A percentile compares a stretch with the other conserved stretches of the same genome.
These are phyloP conservation scores for Leptodactylus fallax DNA, from an alignment of 2,797 vertebrate genomes.

Conservation along the genomic window DNA sequence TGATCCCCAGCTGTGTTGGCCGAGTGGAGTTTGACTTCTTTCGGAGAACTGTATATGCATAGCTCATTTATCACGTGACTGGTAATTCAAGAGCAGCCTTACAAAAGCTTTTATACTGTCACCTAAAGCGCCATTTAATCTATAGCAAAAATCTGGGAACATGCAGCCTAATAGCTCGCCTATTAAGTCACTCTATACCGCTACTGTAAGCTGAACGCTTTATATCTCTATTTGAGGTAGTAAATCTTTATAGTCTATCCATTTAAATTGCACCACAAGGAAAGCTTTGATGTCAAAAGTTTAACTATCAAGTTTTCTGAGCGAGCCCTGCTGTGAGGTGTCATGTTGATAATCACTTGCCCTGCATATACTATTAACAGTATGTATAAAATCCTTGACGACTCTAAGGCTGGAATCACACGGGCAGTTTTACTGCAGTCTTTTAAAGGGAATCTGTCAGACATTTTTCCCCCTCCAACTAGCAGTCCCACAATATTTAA, in stretches of 20 bases:
- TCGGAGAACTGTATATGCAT: constrained; percentile 10
- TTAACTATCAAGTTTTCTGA: neutral
- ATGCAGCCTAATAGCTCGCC: neutral
- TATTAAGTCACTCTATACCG: neutral
- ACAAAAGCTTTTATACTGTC: constrained; percentile 30
- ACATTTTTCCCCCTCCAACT: no score
- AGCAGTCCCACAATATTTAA: no score
- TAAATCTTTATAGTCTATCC: constrained; percentile 30
- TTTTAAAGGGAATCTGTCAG: no score
- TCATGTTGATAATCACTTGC: neutral
- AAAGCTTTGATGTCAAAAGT: neutral
- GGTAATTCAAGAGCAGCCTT: constrained; percentile 10
- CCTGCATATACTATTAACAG: neutral
- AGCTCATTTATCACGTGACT: constrained; percentile 21
- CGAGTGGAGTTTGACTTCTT: constrained; percentile 28
- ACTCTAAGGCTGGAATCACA: neutral
- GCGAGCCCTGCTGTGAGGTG: neutral
- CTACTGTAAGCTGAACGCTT: constrained; percentile 30
- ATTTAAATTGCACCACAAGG: neutral
- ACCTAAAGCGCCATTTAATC: constrained; percentile 35
- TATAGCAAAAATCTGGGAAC: constrained; percentile 18
- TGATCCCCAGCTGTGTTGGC: constrained; percentile 31
- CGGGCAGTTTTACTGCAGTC: neutral
- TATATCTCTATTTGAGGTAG: neutral
- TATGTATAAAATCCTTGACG: neutral